Percentiles rank a stretch among this genome's conserved stretches.
Conservation (phyloP, 2,888 invertebrate genomes). For the Thera obeliscata region DNA sequence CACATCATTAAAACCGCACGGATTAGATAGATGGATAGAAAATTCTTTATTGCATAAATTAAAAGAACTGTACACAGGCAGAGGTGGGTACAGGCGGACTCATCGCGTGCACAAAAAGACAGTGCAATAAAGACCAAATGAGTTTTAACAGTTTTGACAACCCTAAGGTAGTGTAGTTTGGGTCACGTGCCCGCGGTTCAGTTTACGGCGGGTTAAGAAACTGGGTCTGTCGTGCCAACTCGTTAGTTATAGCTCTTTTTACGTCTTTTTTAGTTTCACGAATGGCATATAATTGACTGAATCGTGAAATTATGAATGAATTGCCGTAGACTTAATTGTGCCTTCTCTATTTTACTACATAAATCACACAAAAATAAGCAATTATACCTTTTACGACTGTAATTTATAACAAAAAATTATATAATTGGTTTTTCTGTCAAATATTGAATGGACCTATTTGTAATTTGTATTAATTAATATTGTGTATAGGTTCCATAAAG, state of each 20-base stretch:
- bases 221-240: conserved; percentile 39
- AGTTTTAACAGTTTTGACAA: conserved; percentile 9
- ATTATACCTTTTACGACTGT: no score
- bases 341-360: background rate
- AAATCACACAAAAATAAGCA: background rate
- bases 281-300: conserved; percentile 33
- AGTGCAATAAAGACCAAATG: background rate
- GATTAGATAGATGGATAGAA: no score
- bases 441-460: no score
- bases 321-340: background rate
- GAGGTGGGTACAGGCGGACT: no score
- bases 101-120: background rate
- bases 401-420: no score
- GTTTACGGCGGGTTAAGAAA: conserved; percentile 31
- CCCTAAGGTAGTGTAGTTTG: conserved; percentile 18
- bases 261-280: conserved; percentile 29
- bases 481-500: no score
- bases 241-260: conserved; percentile 36
- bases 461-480: no score
- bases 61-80: no score
- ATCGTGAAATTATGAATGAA: background rate
- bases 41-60: no score
- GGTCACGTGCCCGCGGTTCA: conserved; percentile 32
- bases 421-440: no score
- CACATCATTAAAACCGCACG: no score